Conservation (phyloP, 2,113 vertebrate species). For the Pantherophis guttatus region DNA sequence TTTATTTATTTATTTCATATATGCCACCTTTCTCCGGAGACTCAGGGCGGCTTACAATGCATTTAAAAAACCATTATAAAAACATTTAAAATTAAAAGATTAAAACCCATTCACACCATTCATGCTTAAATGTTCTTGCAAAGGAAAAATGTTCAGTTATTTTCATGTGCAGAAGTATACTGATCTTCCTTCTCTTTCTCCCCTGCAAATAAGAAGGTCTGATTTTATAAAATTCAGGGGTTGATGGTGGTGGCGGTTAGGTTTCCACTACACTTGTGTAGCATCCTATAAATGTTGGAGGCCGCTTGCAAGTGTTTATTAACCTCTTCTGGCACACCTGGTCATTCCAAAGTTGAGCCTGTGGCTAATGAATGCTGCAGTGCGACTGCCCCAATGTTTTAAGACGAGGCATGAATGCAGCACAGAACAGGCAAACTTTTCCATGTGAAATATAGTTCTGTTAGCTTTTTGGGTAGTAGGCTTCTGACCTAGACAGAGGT, state of each 20-base stretch:
- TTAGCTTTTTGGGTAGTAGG: neutral
- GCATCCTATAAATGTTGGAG: neutral
- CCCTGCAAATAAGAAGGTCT: neutral
- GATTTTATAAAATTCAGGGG: neutral
- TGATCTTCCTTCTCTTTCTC: too few species aligned
- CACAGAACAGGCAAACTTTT: neutral
- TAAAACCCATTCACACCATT: too few species aligned
- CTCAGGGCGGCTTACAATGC: too few species aligned
- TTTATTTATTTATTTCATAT: too few species aligned
- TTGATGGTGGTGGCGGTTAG: rapidly evolving
- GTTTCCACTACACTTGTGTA: neutral
- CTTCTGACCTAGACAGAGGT: neutral
- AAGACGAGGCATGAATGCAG: neutral
- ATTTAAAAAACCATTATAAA: too few species aligned
- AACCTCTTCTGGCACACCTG: neutral
- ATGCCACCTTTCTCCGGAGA: too few species aligned
- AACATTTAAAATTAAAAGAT: too few species aligned
- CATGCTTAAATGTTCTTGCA: neutral
- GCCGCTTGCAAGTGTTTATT: neutral
- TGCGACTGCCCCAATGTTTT: neutral
- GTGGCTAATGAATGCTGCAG: neutral
- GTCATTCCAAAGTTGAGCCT: neutral
- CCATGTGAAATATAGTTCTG: neutral
- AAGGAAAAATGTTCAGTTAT: neutral
- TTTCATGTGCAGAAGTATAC: neutral